Base-by-base conservation (phyloP, 2,797 vertebrate species). In the Alosa sapidissima region DNA sequence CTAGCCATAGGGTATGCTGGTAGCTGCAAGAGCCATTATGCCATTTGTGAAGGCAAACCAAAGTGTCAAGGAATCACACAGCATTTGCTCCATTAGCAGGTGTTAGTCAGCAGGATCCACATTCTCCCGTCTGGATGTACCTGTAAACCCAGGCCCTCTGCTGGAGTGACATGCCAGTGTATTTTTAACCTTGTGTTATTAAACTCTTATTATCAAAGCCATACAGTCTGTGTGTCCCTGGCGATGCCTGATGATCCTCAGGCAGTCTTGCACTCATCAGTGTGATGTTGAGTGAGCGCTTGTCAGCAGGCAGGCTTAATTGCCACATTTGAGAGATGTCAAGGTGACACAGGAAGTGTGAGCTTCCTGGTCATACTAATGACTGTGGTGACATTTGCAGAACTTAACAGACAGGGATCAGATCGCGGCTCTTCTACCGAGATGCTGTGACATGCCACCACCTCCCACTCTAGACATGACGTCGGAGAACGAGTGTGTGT, bases 331-430 rank as follows among this genome's bases (percentile, higher is more conserved):
- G 72, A 47, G 72, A 78, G 72, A 78, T 45, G 55, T 58, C 55
- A 21, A 58, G 55, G 19, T 58, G 65, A 33, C 28, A 36, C 41
- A 47, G 36, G 72, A 47, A 47, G 72, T 78, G 72, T 78, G 72
- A 78, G 72, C 36, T 78, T 45, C 41, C 72, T 47, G 41, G 72
- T 78, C 72, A 78, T 78, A 78, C 72, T 45, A 78, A 78, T 78
- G 72, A 78, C 72, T 19, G 11, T 78, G 72, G 41, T 78, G 72
- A 78, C 72, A 78, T 78, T 78, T 78, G 72, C 72, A 21, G 13
- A 78, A 78, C 72, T 78, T 78, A 78, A 45, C 72, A 78, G 41
- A 78, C 36, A 45, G 36, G 36, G 36, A 78, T 78, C 41, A 78
- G 16, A 78, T 78, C 13, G 41, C 41, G 19, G 16, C 72, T 21